Conservation (phyloP, 2,113 vertebrate species). For the Cnemophilus loriae region DNA sequence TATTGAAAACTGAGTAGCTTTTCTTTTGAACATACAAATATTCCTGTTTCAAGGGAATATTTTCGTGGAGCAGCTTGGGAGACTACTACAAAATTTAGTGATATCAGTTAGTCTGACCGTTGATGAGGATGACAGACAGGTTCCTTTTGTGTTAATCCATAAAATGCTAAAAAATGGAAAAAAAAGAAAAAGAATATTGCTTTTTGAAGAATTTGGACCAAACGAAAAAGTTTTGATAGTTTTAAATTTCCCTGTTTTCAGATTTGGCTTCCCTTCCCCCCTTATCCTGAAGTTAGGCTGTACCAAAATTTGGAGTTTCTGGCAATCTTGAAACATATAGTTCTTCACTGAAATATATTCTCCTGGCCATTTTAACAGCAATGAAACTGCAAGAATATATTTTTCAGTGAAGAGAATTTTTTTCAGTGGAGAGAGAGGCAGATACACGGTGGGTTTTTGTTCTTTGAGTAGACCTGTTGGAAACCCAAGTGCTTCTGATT, state of each 20-base stretch:
- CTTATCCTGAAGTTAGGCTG: accelerated
- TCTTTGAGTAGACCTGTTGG: not conserved
- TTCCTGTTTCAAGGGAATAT: not conserved
- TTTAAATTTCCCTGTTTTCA: not conserved
- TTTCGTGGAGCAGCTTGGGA: not conserved
- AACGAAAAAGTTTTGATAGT: not conserved
- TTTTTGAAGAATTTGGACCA: not conserved
- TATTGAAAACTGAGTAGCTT: not conserved
- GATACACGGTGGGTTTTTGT: not conserved
- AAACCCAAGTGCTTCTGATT: not conserved
- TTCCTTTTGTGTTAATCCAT: not conserved
- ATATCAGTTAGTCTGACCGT: not conserved
- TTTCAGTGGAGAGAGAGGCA: not conserved
- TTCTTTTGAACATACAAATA: not conserved
- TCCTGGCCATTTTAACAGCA: not conserved
- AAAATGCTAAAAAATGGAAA: not conserved
- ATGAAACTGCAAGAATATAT: not conserved
- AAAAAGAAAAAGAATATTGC: accelerated
- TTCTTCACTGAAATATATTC: not conserved
- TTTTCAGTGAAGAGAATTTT: not conserved
- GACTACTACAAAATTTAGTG: not conserved
- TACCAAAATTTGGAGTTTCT: not conserved
- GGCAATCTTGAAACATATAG: not conserved
- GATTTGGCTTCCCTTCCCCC: accelerated
- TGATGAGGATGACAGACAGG: not conserved